A percentile compares a stretch with the other conserved stretches of the same genome.
Conservation (phyloP, 92 coral and sea anemone genomes). For the Epizoanthus fatuus region DNA sequence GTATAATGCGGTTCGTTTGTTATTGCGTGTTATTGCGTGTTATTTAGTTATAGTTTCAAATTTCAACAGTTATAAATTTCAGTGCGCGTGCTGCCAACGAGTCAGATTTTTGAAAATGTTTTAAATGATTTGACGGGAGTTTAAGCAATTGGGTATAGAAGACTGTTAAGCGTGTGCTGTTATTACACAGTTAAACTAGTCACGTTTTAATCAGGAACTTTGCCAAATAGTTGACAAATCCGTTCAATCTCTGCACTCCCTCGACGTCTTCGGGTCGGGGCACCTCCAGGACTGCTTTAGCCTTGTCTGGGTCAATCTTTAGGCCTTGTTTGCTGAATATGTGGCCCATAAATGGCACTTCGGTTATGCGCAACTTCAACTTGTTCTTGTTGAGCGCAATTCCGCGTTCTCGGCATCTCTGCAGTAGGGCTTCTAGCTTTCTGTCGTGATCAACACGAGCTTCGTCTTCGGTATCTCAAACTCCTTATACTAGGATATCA, state of each 20-base stretch:
- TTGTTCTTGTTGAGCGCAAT: constrained; percentile 58
- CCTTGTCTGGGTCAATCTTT: constrained; percentile 55
- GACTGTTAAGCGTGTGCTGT: no score
- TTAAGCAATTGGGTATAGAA: no score
- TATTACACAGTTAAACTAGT: no score
- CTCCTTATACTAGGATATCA: constrained; percentile 55
- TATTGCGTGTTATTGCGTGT: no score
- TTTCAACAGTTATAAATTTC: no score
- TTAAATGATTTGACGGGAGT: no score
- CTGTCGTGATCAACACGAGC: constrained; percentile 54
- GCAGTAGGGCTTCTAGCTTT: constrained; percentile 44
- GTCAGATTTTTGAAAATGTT: no score
- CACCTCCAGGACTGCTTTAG: constrained; percentile 51
- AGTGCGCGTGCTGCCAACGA: no score
- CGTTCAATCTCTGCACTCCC: constrained; percentile 48
- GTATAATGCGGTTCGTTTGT: no score
- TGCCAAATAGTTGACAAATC: constrained; percentile 51
- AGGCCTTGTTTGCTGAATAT: constrained; percentile 40
- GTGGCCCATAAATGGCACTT: constrained; percentile 64
- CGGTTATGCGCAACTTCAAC: constrained; percentile 27
- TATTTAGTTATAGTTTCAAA: no score
- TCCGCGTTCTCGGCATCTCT: constrained; percentile 57
- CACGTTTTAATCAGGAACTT: no score
- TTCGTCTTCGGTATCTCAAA: constrained; percentile 32
- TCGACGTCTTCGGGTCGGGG: constrained; percentile 43